These are phyloP conservation scores for Pseudolaguvia tuberculata DNA, from an alignment of 2,113 vertebrate genomes.

Conservation along the genomic window DNA sequence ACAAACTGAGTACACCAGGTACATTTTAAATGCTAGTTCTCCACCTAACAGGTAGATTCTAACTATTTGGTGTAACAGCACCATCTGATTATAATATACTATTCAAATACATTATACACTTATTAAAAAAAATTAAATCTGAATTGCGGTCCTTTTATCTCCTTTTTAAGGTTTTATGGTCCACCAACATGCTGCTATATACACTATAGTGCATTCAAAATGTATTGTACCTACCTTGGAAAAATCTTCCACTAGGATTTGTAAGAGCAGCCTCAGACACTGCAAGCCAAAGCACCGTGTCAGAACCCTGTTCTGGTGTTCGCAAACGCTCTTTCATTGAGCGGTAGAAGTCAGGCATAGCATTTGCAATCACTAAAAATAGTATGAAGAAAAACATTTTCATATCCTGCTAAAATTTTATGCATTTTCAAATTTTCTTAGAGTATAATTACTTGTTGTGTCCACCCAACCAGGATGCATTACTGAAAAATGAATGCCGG, in stretches of 20 bases:
- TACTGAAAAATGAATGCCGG: conserved; percentile 71
- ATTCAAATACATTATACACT: not conserved
- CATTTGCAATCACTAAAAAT: conserved; percentile 63
- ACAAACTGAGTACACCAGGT: too few relatives aligned
- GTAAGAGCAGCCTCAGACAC: conserved; percentile 60
- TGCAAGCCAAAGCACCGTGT: conserved; percentile 72
- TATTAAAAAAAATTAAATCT: too few relatives aligned
- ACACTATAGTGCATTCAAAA: not conserved
- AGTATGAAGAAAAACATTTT: not conserved
- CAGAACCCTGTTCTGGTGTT: conserved; percentile 70
- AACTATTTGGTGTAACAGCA: not conserved
- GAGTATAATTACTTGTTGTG: conserved; percentile 68
- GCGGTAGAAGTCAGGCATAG: conserved; percentile 73
- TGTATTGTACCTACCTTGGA: conserved; percentile 60
- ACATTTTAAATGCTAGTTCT: too few relatives aligned
- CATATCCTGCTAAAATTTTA: too few relatives aligned
- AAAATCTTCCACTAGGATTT: conserved; percentile 68
- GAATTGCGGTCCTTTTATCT: not conserved
- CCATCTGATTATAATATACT: not conserved
- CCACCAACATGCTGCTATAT: not conserved
- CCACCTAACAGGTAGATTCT: not conserved
- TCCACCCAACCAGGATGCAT: conserved; percentile 78
- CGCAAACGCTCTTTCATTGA: conserved; percentile 72
- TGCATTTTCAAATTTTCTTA: too few relatives aligned
- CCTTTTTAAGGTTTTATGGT: not conserved